Evolutionary conservation across 2,113 vertebrate species (phyloP).

Genomic region (Salvator merianae): DNA sequence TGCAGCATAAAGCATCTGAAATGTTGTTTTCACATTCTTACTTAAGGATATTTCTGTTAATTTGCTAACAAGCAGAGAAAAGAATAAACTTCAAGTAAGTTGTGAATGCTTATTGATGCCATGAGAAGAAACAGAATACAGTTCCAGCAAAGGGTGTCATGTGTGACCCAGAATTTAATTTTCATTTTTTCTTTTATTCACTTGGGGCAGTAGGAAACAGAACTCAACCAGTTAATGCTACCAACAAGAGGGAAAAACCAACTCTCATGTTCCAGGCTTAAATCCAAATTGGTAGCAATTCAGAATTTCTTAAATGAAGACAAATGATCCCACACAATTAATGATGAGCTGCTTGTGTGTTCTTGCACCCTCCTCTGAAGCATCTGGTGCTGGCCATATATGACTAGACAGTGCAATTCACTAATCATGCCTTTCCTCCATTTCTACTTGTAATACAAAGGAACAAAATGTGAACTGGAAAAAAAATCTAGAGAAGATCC

Average conservation of each 20-base stretch:
- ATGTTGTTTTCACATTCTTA: too few species aligned
- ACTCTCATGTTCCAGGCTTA: constrained; percentile 1
- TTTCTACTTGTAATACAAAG: not conserved
- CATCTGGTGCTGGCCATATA: constrained; percentile 12
- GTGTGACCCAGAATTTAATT: not conserved
- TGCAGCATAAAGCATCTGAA: too few species aligned
- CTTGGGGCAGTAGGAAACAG: not conserved
- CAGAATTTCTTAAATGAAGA: constrained; percentile 7
- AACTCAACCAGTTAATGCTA: not conserved
- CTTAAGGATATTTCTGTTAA: not conserved
- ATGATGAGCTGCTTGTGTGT: not conserved
- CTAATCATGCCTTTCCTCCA: not conserved
- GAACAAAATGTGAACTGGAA: not conserved
- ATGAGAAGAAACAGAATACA: not conserved
- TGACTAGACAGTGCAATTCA: not conserved
- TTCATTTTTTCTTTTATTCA: not conserved
- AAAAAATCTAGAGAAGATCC: not conserved
- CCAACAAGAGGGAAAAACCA: not conserved
- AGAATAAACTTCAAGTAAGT: not conserved
- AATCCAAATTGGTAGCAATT: constrained; percentile 16
- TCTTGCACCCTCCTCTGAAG: constrained; percentile 21
- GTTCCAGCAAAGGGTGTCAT: not conserved
- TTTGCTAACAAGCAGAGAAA: not conserved
- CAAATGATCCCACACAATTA: constrained; percentile 15
- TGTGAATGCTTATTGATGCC: not conserved